Base-by-base conservation (phyloP, 2,888 invertebrate species). In the Linnaemya tessellans region DNA sequence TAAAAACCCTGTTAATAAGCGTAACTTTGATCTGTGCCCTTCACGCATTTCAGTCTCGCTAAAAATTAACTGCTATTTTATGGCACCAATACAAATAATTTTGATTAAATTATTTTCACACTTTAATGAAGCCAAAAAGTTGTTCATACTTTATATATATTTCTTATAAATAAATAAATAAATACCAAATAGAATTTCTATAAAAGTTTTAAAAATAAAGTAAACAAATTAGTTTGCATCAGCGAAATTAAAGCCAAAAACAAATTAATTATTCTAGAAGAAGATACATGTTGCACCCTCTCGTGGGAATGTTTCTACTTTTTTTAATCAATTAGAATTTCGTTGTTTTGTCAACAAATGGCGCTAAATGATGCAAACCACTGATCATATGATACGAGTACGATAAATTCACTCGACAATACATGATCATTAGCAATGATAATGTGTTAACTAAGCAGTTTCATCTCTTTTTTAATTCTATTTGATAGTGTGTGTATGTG, bases 371-470 rank as follows among this genome's bases (percentile, higher is more conserved):
- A 67, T 80, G 73, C 41, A 73, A 60, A 80, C 80, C 54, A 20
- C 51, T 64, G 74, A 77, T 84, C 83, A 81, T 84, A 79, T 84
- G 81, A 84, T 80, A 67, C 35, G 25, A 64, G 15, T 20, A 64
- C 18, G 20, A 51, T 67, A 18, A 5, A 70, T 73, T 38, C 38
- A 65, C 9, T 25, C 46, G 11, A n/a, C 46, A 46, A 18, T 54
- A 22, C 46, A 38, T 64, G 64, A 82, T 71, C 77, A 51, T 51
- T 25, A 67, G 25, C 51, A 74, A 67, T 60, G 51, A 74, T 73
- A 67, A 65, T 46, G 71, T 65, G 46, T 73, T 49, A 58, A 65
- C 67, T 49, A 58, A 65, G 67, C 49, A 58, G 30, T 73, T 60
- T 65, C 30, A 46, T 58, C 13, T 46, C n/a, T 30, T 51, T 18